Conservation (phyloP, 2,888 invertebrate species). For the Melieria crassipennis region DNA sequence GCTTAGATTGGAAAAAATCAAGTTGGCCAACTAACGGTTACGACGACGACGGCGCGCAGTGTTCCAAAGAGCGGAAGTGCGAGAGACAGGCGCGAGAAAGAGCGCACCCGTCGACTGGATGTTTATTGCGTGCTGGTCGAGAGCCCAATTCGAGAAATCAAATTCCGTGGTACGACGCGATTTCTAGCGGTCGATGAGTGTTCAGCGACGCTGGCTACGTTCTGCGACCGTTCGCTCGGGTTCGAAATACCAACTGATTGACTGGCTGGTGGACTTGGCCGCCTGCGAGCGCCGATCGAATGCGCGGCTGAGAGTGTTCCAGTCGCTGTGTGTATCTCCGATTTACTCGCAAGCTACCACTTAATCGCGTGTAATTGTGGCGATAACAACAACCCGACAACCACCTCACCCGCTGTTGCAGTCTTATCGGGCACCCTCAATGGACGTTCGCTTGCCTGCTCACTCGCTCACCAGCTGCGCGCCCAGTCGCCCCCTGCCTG, state of each 20-base stretch:
- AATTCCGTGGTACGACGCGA: slow-evolving; percentile 11
- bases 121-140: neutral
- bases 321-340: neutral
- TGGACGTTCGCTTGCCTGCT: no score
- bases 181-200: slow-evolving; percentile 11
- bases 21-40: slow-evolving; percentile 48
- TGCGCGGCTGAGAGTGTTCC: slow-evolving; percentile 4
- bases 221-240: slow-evolving; percentile 40
- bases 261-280: neutral
- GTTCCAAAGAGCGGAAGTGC: slow-evolving; percentile 32
- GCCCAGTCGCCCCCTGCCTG: no score
- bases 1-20: slow-evolving; percentile 58
- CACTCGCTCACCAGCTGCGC: no score
- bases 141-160: neutral
- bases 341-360: slow-evolving; percentile 36
- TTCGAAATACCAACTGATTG: slow-evolving; percentile 49
- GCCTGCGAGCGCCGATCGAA: neutral
- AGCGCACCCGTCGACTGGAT: slow-evolving; percentile 8
- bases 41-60: slow-evolving; percentile 33
- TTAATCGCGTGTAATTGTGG: slow-evolving; percentile 44
- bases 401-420: no score
- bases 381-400: slow-evolving; percentile 31
- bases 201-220: neutral
- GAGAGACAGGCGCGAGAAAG: slow-evolving; percentile 17
- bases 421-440: no score